phyloP scores from a whole-genome alignment of 2,113 vertebrate species.

The Engraulis encrasicolus region DNA sequence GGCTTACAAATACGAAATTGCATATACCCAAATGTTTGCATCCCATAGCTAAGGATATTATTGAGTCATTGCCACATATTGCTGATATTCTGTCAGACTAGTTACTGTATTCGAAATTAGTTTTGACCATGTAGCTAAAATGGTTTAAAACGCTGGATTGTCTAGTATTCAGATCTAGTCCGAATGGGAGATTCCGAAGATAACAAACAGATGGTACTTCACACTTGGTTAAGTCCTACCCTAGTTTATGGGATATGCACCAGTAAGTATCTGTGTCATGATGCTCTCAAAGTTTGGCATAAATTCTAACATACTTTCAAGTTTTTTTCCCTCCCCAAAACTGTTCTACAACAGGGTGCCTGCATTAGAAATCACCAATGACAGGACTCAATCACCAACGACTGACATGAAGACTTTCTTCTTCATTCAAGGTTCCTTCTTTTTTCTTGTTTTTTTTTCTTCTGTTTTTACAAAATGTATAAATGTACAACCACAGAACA shows the following conservation, averaged over 20 bases:
- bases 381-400: slow-evolving; percentile 73
- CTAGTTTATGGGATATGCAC: slow-evolving; percentile 81
- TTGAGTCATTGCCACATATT: slow-evolving; percentile 73
- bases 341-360: slow-evolving; percentile 66
- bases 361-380: slow-evolving; percentile 79
- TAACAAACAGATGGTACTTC: slow-evolving; percentile 28
- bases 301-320: slow-evolving; percentile 72
- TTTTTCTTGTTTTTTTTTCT: slow-evolving; percentile 64
- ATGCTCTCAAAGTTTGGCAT: slow-evolving; percentile 78
- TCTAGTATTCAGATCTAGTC: slow-evolving; percentile 59
- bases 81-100: slow-evolving; percentile 70
- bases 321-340: slow-evolving; percentile 76
- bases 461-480: slow-evolving; percentile 88
- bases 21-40: slow-evolving; percentile 81
- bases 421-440: background rate
- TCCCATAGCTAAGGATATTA: slow-evolving; percentile 72
- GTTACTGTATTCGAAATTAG: slow-evolving; percentile 55
- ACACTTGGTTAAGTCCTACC: slow-evolving; percentile 47
- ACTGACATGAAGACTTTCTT: slow-evolving; percentile 83
- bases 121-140: slow-evolving; percentile 57
- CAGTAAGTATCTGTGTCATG: slow-evolving; percentile 90
- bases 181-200: slow-evolving; percentile 52
- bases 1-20: slow-evolving; percentile 80
- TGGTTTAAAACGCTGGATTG: slow-evolving; percentile 72
- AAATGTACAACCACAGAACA: slow-evolving; percentile 86